Percentiles rank a stretch among this genome's conserved stretches.
These are phyloP conservation scores for Ostrea edulis DNA, from an alignment of 1,140 invertebrate genomes.

Conservation along the genomic window DNA sequence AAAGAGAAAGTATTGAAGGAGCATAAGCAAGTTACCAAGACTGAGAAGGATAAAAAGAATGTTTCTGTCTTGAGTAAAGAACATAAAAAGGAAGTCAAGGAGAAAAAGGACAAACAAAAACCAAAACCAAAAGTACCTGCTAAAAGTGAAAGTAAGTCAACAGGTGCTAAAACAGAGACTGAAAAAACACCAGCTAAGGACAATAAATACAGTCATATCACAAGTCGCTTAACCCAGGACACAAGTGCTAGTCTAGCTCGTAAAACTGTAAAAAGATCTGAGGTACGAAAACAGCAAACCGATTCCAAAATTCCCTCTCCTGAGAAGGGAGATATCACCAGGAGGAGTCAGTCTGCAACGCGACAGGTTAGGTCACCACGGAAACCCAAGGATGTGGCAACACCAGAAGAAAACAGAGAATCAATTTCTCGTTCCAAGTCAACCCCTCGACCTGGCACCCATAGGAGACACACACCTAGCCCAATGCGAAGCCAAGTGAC, in stretches of 20 bases:
- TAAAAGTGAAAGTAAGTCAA: constrained; percentile 20
- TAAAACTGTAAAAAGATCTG: neutral
- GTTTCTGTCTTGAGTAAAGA: constrained; percentile 45
- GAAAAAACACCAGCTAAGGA: constrained; percentile 15
- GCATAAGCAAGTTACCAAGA: constrained; percentile 29
- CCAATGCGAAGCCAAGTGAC: constrained; percentile 37
- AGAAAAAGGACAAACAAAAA: constrained; percentile 40
- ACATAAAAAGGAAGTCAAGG: constrained; percentile 38
- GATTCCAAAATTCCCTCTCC: constrained; percentile 46
- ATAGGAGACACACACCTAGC: neutral
- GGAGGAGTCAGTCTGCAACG: constrained; percentile 47
- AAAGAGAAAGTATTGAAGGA: constrained; percentile 27
- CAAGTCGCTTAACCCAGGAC: constrained; percentile 26
- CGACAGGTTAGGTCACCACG: neutral
- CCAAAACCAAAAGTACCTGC: constrained; percentile 19
- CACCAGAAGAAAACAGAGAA: neutral
- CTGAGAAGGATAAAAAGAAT: constrained; percentile 34
- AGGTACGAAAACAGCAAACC: neutral
- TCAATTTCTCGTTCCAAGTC: neutral
- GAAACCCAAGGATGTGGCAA: neutral
- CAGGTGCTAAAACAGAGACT: constrained; percentile 17
- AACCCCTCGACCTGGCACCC: neutral
- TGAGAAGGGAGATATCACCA: constrained; percentile 19
- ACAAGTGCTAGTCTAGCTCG: constrained; percentile 22
- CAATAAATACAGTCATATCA: constrained; percentile 37